phyloP scores from a whole-genome alignment of 2,797 vertebrate genomes.

The Gymnocypris eckloni region DNA sequence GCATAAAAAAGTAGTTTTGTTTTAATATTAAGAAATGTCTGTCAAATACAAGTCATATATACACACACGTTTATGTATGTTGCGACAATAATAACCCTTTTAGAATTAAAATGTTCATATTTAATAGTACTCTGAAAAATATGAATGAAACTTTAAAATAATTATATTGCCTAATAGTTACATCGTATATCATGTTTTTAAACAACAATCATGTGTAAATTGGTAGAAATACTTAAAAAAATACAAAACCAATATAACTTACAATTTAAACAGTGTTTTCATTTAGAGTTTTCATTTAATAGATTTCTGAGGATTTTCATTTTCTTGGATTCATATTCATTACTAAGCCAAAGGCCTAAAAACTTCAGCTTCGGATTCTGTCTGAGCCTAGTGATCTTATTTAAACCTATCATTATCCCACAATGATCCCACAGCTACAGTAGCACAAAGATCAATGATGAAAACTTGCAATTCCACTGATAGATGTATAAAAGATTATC shows the following conservation, averaged over 20 bases:
- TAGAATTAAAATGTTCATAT: background rate
- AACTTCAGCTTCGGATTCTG: background rate
- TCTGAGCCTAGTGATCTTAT: slow-evolving; percentile 2
- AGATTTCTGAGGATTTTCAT: background rate
- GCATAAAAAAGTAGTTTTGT: too few relatives aligned
- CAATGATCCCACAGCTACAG: background rate
- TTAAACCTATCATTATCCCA: background rate
- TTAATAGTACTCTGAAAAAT: background rate
- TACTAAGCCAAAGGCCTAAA: background rate
- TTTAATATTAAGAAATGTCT: background rate
- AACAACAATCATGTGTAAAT: background rate
- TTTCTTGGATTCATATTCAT: background rate
- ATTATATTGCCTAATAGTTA: background rate
- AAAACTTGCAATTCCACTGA: background rate
- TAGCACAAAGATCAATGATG: slow-evolving; percentile 5
- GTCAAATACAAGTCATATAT: background rate
- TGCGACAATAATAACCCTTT: background rate
- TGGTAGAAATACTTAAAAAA: background rate
- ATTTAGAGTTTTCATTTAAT: background rate
- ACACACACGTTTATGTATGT: too few relatives aligned
- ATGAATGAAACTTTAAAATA: background rate
- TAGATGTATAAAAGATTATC: background rate
- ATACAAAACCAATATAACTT: background rate
- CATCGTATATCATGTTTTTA: background rate
- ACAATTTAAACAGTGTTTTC: background rate